A percentile compares a stretch with the other conserved stretches of the same genome.
Evolutionary conservation across 1,140 invertebrate genomes (phyloP).

Genomic region (Rhagoletis zephyria): DNA sequence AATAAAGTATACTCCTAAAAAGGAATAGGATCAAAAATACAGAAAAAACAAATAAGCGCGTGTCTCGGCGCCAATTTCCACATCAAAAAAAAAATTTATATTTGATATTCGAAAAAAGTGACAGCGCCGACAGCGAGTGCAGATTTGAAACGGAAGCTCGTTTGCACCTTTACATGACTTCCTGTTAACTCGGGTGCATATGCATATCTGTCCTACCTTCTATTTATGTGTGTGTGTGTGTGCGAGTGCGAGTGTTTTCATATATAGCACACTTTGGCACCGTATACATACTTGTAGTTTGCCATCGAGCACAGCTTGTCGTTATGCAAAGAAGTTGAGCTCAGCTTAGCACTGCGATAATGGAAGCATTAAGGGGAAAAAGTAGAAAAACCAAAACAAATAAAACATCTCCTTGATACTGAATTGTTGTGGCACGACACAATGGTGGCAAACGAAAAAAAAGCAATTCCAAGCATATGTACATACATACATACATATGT

Average conservation of each 20-base stretch:
- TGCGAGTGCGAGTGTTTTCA: background rate
- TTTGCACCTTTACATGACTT: slow-evolving; percentile 56
- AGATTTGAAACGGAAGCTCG: slow-evolving; percentile 56
- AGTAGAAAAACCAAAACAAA: background rate
- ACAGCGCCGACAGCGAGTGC: slow-evolving; percentile 14
- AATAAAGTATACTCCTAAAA: no score
- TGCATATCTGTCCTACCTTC: background rate
- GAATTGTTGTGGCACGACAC: background rate
- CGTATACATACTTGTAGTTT: background rate
- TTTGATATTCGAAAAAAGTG: background rate
- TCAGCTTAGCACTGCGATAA: slow-evolving; percentile 33
- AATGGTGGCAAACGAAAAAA: background rate
- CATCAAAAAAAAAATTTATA: background rate
- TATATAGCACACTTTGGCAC: slow-evolving; percentile 13
- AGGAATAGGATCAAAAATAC: no score
- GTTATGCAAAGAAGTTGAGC: slow-evolving; percentile 32
- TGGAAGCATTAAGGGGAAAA: background rate
- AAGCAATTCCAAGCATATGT: background rate
- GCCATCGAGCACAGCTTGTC: slow-evolving; percentile 23
- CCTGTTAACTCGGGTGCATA: slow-evolving; percentile 38
- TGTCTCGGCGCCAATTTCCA: background rate
- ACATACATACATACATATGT: no score
- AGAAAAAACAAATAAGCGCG: background rate
- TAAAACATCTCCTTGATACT: slow-evolving; percentile 11
- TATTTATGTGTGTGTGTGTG: background rate